These are phyloP conservation scores for Pocota personata DNA, from an alignment of 2,888 invertebrate species.

Conservation along the genomic window DNA sequence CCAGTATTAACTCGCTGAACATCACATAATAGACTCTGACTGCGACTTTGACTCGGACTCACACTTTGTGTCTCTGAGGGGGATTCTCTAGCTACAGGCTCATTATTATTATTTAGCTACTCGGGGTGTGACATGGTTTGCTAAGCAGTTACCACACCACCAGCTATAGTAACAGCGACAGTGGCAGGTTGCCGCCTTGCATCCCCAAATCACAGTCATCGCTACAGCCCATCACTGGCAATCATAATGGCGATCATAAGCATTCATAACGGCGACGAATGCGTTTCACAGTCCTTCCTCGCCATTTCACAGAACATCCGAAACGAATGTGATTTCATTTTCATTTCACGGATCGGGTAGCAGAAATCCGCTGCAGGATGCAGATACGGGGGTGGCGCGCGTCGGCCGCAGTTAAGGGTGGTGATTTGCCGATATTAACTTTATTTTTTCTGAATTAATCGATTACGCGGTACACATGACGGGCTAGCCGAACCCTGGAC, in stretches of 20 bases:
- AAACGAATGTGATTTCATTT: conserved; percentile 71
- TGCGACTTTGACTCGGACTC: conserved; percentile 13
- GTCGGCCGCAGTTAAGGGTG: background rate
- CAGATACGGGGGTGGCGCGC: conserved; percentile 36
- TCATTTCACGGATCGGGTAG: conserved; percentile 73
- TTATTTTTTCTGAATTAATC: conserved; percentile 57
- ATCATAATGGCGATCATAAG: conserved; percentile 64
- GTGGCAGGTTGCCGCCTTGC: conserved; percentile 38
- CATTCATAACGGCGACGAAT: conserved; percentile 64
- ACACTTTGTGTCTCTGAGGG: background rate
- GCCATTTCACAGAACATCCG: conserved; percentile 66
- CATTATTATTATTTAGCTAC: conserved; percentile 73
- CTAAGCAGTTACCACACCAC: conserved; percentile 48
- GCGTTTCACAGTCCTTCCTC: conserved; percentile 63
- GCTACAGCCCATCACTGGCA: conserved; percentile 41
- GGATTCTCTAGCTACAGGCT: conserved; percentile 44
- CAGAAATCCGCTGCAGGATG: conserved; percentile 52
- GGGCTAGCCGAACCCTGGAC: conserved; percentile 3
- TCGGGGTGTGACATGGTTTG: conserved; percentile 66
- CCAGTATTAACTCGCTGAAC: conserved; percentile 30
- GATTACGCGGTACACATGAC: conserved; percentile 63
- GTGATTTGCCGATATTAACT: conserved; percentile 50
- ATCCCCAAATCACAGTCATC: conserved; percentile 53
- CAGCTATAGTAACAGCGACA: background rate
- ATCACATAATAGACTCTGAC: conserved; percentile 45